Percentiles rank a stretch among this genome's conserved stretches.
Evolutionary conservation across 2,797 vertebrate species (phyloP).

Genomic region (Anguilla anguilla): DNA sequence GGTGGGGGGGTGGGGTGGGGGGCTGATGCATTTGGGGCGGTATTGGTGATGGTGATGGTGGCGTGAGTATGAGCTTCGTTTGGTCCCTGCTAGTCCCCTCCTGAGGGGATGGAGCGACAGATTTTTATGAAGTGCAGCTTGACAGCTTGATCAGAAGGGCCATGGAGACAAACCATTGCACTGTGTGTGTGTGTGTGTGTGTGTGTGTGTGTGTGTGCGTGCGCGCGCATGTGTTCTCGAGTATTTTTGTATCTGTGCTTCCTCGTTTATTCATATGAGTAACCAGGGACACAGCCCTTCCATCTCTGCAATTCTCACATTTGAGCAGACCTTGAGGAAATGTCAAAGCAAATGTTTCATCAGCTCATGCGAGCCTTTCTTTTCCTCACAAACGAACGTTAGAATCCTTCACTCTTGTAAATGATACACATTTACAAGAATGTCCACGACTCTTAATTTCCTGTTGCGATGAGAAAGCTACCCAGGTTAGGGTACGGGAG

Average conservation of each 20-base stretch:
- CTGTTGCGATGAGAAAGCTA: background rate
- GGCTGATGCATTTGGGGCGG: conserved; percentile 26
- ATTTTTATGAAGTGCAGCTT: conserved; percentile 44
- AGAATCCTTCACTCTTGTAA: background rate
- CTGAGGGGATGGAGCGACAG: conserved; percentile 51
- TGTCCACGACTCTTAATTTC: background rate
- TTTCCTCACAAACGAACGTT: background rate
- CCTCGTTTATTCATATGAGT: background rate
- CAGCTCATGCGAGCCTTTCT: background rate
- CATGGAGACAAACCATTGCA: background rate
- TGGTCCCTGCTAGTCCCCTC: conserved; percentile 32
- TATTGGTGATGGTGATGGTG: conserved; percentile 35
- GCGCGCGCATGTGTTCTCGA: background rate
- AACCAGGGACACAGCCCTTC: background rate
- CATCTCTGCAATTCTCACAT: background rate
- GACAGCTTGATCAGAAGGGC: background rate
- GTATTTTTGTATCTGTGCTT: background rate
- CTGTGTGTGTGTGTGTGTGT: background rate
- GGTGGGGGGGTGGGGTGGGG: conserved; percentile 2
- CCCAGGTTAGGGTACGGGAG: background rate
- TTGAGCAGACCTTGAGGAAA: background rate
- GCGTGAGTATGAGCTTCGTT: conserved; percentile 24
- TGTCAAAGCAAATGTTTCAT: background rate
- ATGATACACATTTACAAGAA: background rate
- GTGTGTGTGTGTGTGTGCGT: conserved; percentile 5